Conservation (phyloP, 2,797 vertebrate genomes). For the Acipenser transmontanus region DNA sequence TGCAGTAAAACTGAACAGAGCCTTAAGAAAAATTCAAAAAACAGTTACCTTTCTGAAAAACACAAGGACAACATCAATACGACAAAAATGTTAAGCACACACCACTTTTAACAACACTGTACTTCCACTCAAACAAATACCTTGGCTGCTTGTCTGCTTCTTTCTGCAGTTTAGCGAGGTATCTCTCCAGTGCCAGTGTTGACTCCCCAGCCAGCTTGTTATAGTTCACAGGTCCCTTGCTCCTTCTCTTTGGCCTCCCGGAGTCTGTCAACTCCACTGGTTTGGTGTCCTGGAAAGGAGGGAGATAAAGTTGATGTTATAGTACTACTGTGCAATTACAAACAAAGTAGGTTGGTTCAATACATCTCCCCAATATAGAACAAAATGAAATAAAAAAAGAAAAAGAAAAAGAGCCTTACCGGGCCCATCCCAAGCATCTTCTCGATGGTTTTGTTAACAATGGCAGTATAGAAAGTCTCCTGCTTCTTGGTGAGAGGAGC, state of each 20-base stretch:
- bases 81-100: too few relatives aligned
- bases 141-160: constrained; percentile 67
- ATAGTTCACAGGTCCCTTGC: constrained; percentile 69
- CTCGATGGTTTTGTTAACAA: constrained; percentile 81
- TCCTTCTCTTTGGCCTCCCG: constrained; percentile 75
- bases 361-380: neutral
- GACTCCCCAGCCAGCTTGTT: constrained; percentile 43
- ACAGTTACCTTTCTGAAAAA: too few relatives aligned
- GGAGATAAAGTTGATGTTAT: neutral
- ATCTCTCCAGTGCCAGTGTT: constrained; percentile 62
- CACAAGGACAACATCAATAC: too few relatives aligned
- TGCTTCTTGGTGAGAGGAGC: constrained; percentile 86
- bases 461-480: constrained; percentile 82
- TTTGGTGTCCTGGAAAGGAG: constrained; percentile 46
- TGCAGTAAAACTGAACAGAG: too few relatives aligned
- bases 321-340: neutral
- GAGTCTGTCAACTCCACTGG: constrained; percentile 51
- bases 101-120: neutral
- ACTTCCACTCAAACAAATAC: constrained; percentile 40
- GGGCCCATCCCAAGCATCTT: constrained; percentile 78
- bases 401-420: constrained; percentile 45
- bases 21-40: too few relatives aligned
- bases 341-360: neutral
- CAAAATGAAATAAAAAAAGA: neutral
- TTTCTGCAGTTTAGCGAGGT: constrained; percentile 62